Base-by-base conservation (phyloP, 1,140 invertebrate species). In the Dendrolimus punctatus region DNA sequence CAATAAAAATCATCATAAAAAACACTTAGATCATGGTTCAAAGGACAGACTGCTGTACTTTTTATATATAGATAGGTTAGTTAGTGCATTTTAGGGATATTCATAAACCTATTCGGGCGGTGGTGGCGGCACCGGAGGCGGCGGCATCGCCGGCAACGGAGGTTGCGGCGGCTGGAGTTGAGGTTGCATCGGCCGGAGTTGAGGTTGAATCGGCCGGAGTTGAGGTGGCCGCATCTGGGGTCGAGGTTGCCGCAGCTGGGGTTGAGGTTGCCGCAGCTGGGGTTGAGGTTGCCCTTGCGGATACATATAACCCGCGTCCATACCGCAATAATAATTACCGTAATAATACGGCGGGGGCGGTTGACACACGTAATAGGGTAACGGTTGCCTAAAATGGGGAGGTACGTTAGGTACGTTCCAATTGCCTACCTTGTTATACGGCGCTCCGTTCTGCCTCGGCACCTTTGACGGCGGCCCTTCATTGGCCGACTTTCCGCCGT, bases 351-450 rank as follows among this genome's bases (percentile, higher is more conserved):
- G 44, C 6, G 78, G 80, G 6, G 80, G 80, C 44, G 79, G 80
- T 47, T 73, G 75, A 6, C 82, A 64, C 76, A 82, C 73, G 48
- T 68, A 83, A 53, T 76, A 85, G 4, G 79, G 79, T 8, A 74
- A 38, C 0, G 71, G 76, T 6, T 60, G 70, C 52, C 67, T 69
- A 50, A 60, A 75, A 56, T 71, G 70, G 46, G 66, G 40, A 41
- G 47, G 53, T 6, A 56, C 43, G 47, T 42, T 42, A 6, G 69
- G 72, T n/a, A 66, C 56, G 49, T 68, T 57, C 73, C 71, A 77
- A 60, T 67, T 63, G 65, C 78, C 73, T 81, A 80, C 76, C 78
- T 80, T 83, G 44, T 62, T 59, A 50, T 68, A 65, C 9, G 71
- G 73, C 42, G 68, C 60, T 65, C 80, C 79, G 72, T 76, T 73